Base-by-base conservation (phyloP, 2,888 invertebrate genomes). In the Neoscelio sp. region DNA sequence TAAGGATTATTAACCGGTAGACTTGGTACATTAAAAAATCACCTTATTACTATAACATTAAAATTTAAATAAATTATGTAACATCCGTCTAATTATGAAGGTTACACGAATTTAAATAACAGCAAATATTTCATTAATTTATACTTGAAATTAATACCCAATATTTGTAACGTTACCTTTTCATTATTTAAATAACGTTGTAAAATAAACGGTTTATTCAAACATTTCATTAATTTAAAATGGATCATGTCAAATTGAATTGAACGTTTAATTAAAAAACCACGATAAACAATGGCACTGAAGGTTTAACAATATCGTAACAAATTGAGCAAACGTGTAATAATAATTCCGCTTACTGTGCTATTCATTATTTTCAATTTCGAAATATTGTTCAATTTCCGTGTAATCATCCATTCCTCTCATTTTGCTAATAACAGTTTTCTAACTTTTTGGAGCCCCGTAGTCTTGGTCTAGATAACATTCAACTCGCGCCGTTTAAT, bases 291-390 rank as follows among this genome's bases (percentile, higher is more conserved):
- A 33, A 6, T n/a, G 10, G n/a, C n/a, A n/a, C n/a, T 33, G 33
- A 33, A 33, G 33, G 3, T n/a, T 7, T 33, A 33, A 33, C 10
- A n/a, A n/a, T 2, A 33, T 33, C 10, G n/a, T 33, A 6, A 33
- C n/a, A 33, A n/a, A 50, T 52, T 23, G 23, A 48, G 17, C 23
- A 48, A 48, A 15, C 26, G 12, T 26, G 26, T 2, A 10, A 23
- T 26, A 23, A 12, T 26, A 48, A 48, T 48, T 48, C 12, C n/a
- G n/a, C 1, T 18, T n/a, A 18, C 42, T 6, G 8, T 15, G n/a
- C 6, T 30, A 50, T 50, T 50, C 7, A 52, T 52, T 33, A 33
- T 33, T 33, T 33, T 35, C 35, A 35, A 52, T 52, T 52, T 28
- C 35, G 15, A 52, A 52, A 15, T 52, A 18, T 33, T 30, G 33